Percentiles rank a stretch among this genome's conserved stretches.
phyloP scores from a whole-genome alignment of 2,888 invertebrate genomes.

The Caenorhabditis becei region DNA sequence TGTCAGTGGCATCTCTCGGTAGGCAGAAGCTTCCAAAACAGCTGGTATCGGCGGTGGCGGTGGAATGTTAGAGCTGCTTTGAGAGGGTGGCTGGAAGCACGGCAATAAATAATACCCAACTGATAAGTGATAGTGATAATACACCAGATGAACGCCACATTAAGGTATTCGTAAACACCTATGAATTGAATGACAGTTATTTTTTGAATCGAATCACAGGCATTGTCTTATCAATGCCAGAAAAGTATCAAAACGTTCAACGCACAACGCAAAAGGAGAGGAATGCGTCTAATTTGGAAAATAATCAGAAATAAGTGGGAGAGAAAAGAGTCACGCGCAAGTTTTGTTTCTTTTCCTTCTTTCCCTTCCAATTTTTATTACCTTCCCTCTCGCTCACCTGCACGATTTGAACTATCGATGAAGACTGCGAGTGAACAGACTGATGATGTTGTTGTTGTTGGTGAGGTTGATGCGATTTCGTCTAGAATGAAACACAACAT shows the following conservation, averaged over 20 bases:
- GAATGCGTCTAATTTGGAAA: not conserved
- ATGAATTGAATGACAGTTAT: too few relatives aligned
- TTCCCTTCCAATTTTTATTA: slow-evolving; percentile 47
- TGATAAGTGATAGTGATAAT: slow-evolving; percentile 4
- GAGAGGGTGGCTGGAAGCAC: slow-evolving; percentile 35
- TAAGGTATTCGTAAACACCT: slow-evolving; percentile 7
- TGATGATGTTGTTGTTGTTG: slow-evolving; percentile 41
- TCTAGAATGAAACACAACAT: slow-evolving; percentile 35
- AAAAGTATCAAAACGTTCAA: not conserved
- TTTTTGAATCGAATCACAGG: too few relatives aligned
- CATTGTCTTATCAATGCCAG: not conserved
- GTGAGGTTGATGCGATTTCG: slow-evolving; percentile 55
- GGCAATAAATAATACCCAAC: slow-evolving; percentile 11
- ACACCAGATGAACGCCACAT: slow-evolving; percentile 4
- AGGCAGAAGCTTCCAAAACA: slow-evolving; percentile 64
- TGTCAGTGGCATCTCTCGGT: slow-evolving; percentile 67
- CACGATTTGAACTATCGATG: slow-evolving; percentile 58
- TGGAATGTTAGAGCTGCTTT: slow-evolving; percentile 43
- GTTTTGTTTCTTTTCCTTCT: not conserved
- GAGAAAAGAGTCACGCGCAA: slow-evolving; percentile 41
- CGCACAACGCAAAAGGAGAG: not conserved
- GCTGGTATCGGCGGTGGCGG: slow-evolving; percentile 60
- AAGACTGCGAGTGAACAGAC: slow-evolving; percentile 25
- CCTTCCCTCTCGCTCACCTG: slow-evolving; percentile 42
- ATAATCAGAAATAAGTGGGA: slow-evolving; percentile 17